Conservation (phyloP, 2,113 vertebrate genomes). For the Isurus oxyrinchus region DNA sequence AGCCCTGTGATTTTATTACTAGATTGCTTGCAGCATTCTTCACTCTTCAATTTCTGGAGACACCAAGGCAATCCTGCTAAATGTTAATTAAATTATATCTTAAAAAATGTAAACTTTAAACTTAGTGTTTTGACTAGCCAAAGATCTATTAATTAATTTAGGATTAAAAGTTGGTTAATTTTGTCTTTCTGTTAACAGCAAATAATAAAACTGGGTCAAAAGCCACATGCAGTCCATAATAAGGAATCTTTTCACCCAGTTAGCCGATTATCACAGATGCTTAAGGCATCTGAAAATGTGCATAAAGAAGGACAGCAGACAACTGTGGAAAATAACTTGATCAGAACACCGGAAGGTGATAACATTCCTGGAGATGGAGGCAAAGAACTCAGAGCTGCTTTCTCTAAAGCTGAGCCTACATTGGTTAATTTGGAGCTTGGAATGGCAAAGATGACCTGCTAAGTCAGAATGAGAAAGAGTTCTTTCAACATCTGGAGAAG, state of each 20-base stretch:
- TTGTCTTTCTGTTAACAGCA: constrained; percentile 60
- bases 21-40: neutral
- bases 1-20: neutral
- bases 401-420: constrained; percentile 76
- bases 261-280: constrained; percentile 56
- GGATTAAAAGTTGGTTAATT: neutral
- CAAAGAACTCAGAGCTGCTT: constrained; percentile 65
- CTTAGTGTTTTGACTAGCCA: neutral
- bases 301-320: neutral
- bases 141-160: neutral
- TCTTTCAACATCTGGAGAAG: neutral
- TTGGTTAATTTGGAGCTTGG: constrained; percentile 88
- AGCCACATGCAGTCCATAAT: constrained; percentile 48
- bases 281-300: constrained; percentile 55
- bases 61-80: neutral
- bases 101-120: neutral
- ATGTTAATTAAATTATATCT: neutral
- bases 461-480: constrained; percentile 40
- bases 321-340: constrained; percentile 48
- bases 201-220: constrained; percentile 62
- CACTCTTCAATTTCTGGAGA: neutral
- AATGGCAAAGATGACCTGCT: constrained; percentile 93
- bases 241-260: constrained; percentile 55
- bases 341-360: constrained; percentile 89
- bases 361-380: constrained; percentile 80